These are phyloP conservation scores for Idaea biselata DNA, from an alignment of 2,888 invertebrate genomes.

Conservation along the genomic window DNA sequence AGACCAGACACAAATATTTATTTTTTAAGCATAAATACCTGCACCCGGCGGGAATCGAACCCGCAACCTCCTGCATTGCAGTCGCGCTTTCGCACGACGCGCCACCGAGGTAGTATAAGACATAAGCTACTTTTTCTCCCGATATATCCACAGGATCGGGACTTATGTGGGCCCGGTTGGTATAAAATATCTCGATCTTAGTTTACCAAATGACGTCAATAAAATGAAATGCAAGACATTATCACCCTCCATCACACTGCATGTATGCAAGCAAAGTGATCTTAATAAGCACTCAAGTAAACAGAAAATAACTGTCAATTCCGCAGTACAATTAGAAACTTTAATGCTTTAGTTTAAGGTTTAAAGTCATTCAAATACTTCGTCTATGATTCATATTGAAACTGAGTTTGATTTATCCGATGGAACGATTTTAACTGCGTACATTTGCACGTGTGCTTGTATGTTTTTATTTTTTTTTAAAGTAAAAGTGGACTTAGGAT, in stretches of 20 bases:
- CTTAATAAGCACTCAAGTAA: constrained; percentile 36
- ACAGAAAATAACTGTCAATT: constrained; percentile 9
- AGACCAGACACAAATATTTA: too few species aligned
- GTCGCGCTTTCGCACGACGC: too few species aligned
- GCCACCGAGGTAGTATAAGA: too few species aligned
- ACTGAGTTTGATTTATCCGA: constrained; percentile 58
- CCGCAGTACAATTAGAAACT: constrained; percentile 20
- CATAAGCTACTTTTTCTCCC: background rate
- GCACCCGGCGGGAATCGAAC: too few species aligned
- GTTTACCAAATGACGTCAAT: background rate
- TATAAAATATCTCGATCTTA: background rate
- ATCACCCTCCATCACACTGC: constrained; percentile 32
- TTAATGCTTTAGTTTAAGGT: constrained; percentile 16
- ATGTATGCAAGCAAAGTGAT: constrained; percentile 40
- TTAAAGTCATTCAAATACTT: background rate
- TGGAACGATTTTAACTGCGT: constrained; percentile 52
- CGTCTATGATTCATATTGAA: constrained; percentile 46
- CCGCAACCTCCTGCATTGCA: too few species aligned
- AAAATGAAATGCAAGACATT: background rate
- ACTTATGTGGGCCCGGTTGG: background rate
- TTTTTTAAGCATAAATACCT: too few species aligned
- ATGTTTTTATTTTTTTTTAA: constrained; percentile 31
- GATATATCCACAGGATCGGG: background rate
- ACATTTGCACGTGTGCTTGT: constrained; percentile 48
- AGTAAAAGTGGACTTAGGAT: constrained; percentile 9